phyloP scores from a whole-genome alignment of 2,888 invertebrate genomes.

The Agrenia bidenticulata region DNA sequence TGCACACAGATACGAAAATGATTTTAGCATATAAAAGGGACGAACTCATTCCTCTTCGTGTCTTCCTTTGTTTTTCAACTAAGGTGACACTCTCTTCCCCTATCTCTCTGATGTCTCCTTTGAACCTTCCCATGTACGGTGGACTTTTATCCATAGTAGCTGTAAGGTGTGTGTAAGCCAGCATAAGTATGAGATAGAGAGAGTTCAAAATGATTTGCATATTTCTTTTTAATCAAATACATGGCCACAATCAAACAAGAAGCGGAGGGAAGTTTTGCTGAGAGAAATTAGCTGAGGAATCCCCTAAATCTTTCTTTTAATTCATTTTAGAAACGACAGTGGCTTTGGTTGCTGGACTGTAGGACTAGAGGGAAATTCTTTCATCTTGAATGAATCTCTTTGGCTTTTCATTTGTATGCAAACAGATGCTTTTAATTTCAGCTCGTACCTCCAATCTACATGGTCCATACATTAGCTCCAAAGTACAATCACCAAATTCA shows the following conservation, averaged over 20 bases:
- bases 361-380: not conserved
- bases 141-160: too few relatives aligned
- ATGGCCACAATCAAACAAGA: slow-evolving; percentile 3
- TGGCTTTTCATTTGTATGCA: slow-evolving; percentile 6
- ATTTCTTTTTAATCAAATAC: slow-evolving; percentile 9
- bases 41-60: not conserved
- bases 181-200: too few relatives aligned
- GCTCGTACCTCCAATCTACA: not conserved
- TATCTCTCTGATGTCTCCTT: too few relatives aligned
- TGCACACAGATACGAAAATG: not conserved
- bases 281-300: slow-evolving; percentile 10
- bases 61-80: slow-evolving; percentile 16
- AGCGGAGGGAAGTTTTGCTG: not conserved
- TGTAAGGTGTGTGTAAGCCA: too few relatives aligned
- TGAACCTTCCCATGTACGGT: too few relatives aligned
- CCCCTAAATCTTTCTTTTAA: slow-evolving; percentile 6
- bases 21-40: not conserved
- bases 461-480: not conserved
- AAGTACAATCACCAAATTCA: slow-evolving; percentile 8
- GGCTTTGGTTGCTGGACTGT: slow-evolving; percentile 8
- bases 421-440: slow-evolving; percentile 12
- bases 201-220: slow-evolving; percentile 16
- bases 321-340: too few relatives aligned
- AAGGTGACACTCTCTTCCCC: not conserved
- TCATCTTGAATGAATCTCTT: slow-evolving; percentile 4